Base-by-base conservation (phyloP, 2,113 vertebrate species). In the Tapirus terrestris region DNA sequence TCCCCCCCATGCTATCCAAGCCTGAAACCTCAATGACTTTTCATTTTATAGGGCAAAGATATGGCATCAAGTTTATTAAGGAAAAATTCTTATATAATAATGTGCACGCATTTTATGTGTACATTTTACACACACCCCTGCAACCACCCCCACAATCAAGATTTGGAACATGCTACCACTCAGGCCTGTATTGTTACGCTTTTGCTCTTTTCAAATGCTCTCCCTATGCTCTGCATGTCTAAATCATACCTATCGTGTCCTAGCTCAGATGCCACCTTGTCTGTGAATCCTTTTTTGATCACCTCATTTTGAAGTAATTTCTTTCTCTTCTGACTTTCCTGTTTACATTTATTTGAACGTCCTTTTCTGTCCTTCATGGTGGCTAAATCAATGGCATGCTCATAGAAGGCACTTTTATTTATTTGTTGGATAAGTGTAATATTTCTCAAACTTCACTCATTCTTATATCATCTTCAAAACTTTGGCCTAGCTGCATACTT, bases 261-360 rank as follows among this genome's bases (percentile, higher is more conserved):
- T 90, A 43, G 18, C 67, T 91, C 68, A 67, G 39, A 23, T 61
- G 53, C 70, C 77, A 93, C 17, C 61, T 84, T 70, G 25, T 89
- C 29, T 73, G 8, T 96, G 81, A 58, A 65, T 91, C 36, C 16
- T 75, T 58, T 73, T 72, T 65, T 83, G 14, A 93, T 97, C 82
- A 63, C 11, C 29, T 97, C 58, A 90, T 70, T 94, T 95, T 73
- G 43, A 97, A 82, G 70, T 92, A 83, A 90, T 67, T 96, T 76
- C 25, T 16, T 72, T 45, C 67, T 88, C 1, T 39, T 89, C 51
- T 68, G 25, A 61, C 31, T 77, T 93, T 88, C 21, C 53, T 70
- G 2, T 94, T 58, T 51, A 25, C 6, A 23, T 89, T 87, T 82
- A 48, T 93, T 82, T 61, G 18, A 84, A 39, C 56, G 53, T 51